Evolutionary conservation across 2,888 invertebrate genomes (phyloP), one percentile per base, ranked within the genome.

Genomic region (Antheraea assamensis): DNA sequence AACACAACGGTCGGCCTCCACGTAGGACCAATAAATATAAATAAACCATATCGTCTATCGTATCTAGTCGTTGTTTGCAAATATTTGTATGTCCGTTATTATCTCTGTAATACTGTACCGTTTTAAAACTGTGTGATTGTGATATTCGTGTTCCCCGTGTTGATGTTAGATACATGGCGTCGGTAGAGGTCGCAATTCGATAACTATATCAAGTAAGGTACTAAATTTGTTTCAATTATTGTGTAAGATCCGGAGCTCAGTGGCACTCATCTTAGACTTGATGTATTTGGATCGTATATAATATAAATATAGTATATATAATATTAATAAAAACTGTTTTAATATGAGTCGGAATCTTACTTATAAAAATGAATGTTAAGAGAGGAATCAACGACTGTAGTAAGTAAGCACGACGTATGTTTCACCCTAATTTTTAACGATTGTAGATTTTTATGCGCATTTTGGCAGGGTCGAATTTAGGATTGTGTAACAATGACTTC

Each of bases 21-120:
- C 73, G 68, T 78, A 78, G 83, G 80, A 79, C 80, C 84, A 77
- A 78, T 74, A 77, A 31, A 73, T 76, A 75, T 76, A 77, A 71
- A 73, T 76, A 75, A 76, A 79, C 76, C 82, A 85, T 85, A 83
- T 84, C 84, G n/a, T 31, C 5, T n/a, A n/a, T 76, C 71, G 75
- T 82, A 78, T 71, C 42, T 76, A 75, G 47, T 75, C 49, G 31
- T 76, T 74, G 68, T 35, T 70, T 47, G 61, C 61, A 64, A 64
- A 64, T 64, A 64, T 64, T 64, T 64, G 3, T 27, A 64, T 64
- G 31, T 72, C 27, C 19, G 52, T 64, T 64, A 35, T 35, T 52
- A 58, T n/a, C 71, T 35, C 7, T 61, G 35, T 24, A 42, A 24
- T 35, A 72, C 27, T 58, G n/a, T 35, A 27, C 7, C 58, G 47